Percentiles rank a stretch among this genome's conserved stretches.
These are phyloP conservation scores for Vannuccia rotundouncinata DNA, from an alignment of 2,888 invertebrate genomes.

Conservation along the genomic window DNA sequence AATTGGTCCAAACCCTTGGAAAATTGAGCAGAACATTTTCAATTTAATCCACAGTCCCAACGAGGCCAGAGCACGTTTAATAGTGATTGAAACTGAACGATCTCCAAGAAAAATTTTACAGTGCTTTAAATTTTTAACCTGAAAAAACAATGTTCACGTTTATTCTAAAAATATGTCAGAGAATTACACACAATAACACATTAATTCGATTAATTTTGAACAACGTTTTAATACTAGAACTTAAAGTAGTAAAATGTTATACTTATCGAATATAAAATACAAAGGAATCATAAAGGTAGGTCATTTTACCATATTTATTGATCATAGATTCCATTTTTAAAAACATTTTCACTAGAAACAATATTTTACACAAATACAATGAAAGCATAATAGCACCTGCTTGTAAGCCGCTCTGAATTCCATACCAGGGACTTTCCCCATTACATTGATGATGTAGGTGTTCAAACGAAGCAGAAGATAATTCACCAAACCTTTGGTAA, in stretches of 20 bases:
- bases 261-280: too few relatives aligned
- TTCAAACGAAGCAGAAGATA: conserved; percentile 75
- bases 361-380: too few relatives aligned
- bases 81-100: conserved; percentile 7
- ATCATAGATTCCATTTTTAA: too few relatives aligned
- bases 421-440: conserved; percentile 97
- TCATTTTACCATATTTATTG: too few relatives aligned
- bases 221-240: too few relatives aligned
- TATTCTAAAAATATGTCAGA: too few relatives aligned
- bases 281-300: too few relatives aligned
- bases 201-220: too few relatives aligned
- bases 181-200: too few relatives aligned
- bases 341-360: too few relatives aligned
- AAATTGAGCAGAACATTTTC: conserved; percentile 1
- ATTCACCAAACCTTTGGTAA: conserved; percentile 70
- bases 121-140: conserved; percentile 4
- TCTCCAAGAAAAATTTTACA: conserved; percentile 30
- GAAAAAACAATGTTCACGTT: background rate
- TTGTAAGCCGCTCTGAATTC: conserved; percentile 86
- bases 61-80: conserved; percentile 29
- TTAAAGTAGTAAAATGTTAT: too few relatives aligned
- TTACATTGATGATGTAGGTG: conserved; percentile 80
- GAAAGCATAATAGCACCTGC: conserved; percentile 64
- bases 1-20: conserved; percentile 15
- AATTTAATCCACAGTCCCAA: background rate